A percentile compares a stretch with the other conserved stretches of the same genome.
Conservation (phyloP, 2,797 vertebrate genomes). For the Alauda arvensis region DNA sequence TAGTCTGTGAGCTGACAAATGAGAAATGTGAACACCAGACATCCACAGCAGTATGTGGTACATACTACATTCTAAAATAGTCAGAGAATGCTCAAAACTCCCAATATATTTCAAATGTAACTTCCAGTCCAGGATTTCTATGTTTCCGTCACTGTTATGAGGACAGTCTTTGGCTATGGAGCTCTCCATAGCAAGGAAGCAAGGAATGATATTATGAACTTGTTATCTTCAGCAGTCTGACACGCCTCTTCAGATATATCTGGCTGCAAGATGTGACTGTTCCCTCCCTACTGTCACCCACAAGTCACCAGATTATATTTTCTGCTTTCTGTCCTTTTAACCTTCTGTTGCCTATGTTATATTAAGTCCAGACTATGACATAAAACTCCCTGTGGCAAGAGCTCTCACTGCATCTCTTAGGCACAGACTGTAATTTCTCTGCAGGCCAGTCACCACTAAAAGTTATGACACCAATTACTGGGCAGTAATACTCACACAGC, state of each 20-base stretch:
- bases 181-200: not conserved
- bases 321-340: not conserved
- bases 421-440: not conserved
- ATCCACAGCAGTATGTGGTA: not conserved
- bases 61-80: not conserved
- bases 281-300: not conserved
- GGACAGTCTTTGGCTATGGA: not conserved
- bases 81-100: not conserved
- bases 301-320: not conserved
- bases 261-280: not conserved
- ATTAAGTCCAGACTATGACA: not conserved
- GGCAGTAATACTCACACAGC: not conserved
- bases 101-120: not conserved
- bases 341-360: not conserved
- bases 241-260: not conserved
- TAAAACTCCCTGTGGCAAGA: not conserved
- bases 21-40: not conserved
- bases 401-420: not conserved
- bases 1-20: not conserved
- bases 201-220: not conserved
- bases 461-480: conserved; percentile 30
- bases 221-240: not conserved
- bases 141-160: not conserved
- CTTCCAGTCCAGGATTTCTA: not conserved
- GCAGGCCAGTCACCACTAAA: not conserved